These are phyloP conservation scores for Crotalus tigris DNA, from an alignment of 2,113 vertebrate genomes.

Conservation along the genomic window DNA sequence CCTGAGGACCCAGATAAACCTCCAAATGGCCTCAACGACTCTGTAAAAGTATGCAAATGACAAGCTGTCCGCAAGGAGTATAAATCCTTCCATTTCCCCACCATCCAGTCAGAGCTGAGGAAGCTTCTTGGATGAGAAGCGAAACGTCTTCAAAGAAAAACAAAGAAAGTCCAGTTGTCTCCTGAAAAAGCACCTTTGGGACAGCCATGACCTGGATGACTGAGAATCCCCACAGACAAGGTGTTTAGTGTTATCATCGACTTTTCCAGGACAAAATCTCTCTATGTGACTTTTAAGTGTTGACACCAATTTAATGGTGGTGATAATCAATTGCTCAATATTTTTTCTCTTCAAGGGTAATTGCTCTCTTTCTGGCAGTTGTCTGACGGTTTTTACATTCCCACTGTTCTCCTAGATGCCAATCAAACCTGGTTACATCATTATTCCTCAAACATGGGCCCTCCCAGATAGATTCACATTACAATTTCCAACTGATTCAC, in stretches of 20 bases:
- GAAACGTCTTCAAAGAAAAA: too few species aligned
- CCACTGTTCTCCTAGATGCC: not conserved
- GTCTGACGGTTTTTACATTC: not conserved
- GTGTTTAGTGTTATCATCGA: not conserved
- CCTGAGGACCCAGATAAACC: too few species aligned
- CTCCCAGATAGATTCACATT: not conserved
- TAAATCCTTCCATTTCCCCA: too few species aligned
- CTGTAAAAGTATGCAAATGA: too few species aligned
- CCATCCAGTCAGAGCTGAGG: too few species aligned
- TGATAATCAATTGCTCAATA: not conserved
- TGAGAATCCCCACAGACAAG: not conserved
- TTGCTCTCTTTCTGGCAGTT: not conserved
- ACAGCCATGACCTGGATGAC: too few species aligned
- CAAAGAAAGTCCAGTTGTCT: too few species aligned
- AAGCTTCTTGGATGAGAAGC: too few species aligned
- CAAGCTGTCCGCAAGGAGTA: too few species aligned
- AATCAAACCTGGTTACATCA: not conserved
- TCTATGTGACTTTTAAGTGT: not conserved
- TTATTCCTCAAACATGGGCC: not conserved
- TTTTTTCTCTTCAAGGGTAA: not conserved
- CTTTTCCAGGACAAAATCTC: not conserved
- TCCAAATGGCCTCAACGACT: too few species aligned
- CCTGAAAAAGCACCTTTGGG: too few species aligned
- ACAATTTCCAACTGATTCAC: not conserved
- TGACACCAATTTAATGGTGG: not conserved